These are phyloP conservation scores for Balaeniceps rex DNA, from an alignment of 2,113 vertebrate genomes.

Conservation along the genomic window DNA sequence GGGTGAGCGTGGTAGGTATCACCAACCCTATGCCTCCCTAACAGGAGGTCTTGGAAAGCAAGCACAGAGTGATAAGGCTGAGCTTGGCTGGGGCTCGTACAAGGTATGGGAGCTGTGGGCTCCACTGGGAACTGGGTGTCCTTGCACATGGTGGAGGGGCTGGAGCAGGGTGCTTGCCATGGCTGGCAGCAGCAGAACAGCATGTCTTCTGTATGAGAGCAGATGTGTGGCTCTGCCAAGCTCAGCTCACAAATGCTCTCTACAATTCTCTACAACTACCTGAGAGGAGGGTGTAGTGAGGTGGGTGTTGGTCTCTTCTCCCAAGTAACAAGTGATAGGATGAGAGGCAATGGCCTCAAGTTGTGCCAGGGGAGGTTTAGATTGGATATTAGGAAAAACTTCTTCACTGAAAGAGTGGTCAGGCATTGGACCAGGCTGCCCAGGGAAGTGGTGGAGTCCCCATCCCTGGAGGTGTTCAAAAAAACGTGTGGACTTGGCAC, in stretches of 20 bases:
- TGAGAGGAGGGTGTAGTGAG: too few species aligned
- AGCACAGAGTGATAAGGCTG: not conserved
- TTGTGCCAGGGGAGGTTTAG: too few species aligned
- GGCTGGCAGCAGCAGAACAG: not conserved
- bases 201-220: accelerated
- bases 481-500: too few species aligned
- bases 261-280: too few species aligned
- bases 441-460: too few species aligned
- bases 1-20: not conserved
- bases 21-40: not conserved
- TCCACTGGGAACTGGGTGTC: not conserved
- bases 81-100: not conserved
- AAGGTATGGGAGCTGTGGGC: not conserved
- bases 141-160: not conserved
- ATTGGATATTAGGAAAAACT: too few species aligned
- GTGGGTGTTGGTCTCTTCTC: too few species aligned
- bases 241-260: not conserved
- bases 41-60: not conserved
- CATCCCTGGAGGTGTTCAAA: too few species aligned
- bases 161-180: not conserved
- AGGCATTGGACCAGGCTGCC: too few species aligned
- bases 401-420: too few species aligned
- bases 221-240: not conserved
- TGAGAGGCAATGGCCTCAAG: too few species aligned
- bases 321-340: too few species aligned